Percentiles rank a stretch among this genome's conserved stretches.
Evolutionary conservation across 2,797 vertebrate genomes (phyloP).

Genomic region (Acropternis orthonyx): DNA sequence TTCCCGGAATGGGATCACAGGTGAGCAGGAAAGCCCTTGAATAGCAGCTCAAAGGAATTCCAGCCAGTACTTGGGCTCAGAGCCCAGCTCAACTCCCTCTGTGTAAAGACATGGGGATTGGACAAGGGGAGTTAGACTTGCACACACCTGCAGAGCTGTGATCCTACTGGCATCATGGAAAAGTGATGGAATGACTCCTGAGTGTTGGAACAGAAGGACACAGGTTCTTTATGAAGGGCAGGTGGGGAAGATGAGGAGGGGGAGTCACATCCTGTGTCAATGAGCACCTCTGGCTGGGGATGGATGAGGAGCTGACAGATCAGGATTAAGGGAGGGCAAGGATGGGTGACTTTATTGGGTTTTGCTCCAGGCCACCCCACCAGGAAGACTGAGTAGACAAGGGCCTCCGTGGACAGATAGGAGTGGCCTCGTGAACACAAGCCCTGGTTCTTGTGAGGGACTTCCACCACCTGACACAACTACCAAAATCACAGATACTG

Average conservation of each 20-base stretch:
- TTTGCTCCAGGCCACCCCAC: not conserved
- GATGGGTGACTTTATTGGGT: not conserved
- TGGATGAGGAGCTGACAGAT: not conserved
- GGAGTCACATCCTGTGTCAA: not conserved
- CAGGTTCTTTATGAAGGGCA: not conserved
- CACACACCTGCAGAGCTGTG: not conserved
- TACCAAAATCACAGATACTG: not conserved
- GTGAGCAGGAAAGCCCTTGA: not conserved
- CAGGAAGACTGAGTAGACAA: fast-evolving
- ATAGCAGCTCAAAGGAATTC: not conserved
- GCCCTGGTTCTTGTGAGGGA: not conserved
- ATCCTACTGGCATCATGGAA: not conserved
- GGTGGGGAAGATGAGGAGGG: not conserved
- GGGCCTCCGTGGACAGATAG: not conserved
- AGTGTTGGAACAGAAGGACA: not conserved
- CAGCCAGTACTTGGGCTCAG: not conserved
- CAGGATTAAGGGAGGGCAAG: not conserved
- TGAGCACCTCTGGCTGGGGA: not conserved
- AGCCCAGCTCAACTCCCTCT: not conserved
- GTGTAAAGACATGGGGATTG: not conserved
- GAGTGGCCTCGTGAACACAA: not conserved
- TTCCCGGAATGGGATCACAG: not conserved
- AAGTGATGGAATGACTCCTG: not conserved
- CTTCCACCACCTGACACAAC: not conserved
- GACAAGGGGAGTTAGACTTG: fast-evolving